phyloP scores from a whole-genome alignment of 2,797 vertebrate genomes.

The Betta splendens region DNA sequence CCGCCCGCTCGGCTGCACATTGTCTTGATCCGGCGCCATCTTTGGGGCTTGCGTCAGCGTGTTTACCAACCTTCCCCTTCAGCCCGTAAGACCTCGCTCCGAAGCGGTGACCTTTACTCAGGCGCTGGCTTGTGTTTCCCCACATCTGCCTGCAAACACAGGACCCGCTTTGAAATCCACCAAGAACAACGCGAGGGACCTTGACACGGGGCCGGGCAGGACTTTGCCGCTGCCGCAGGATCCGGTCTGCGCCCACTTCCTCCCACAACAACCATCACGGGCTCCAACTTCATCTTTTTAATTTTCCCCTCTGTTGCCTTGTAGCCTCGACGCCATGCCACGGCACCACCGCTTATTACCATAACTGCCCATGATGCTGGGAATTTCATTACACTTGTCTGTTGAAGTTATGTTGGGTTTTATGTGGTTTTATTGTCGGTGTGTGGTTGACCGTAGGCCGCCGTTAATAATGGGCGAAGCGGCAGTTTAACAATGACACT shows the following conservation, averaged over 20 bases:
- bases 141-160: slow-evolving; percentile 35
- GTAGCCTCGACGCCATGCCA: slow-evolving; percentile 56
- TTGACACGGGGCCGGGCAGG: slow-evolving; percentile 45
- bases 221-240: slow-evolving; percentile 17
- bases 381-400: slow-evolving; percentile 80
- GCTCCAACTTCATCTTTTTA: slow-evolving; percentile 73
- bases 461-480: slow-evolving; percentile 80
- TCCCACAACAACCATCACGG: slow-evolving; percentile 47
- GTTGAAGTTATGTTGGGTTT: slow-evolving; percentile 78
- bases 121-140: slow-evolving; percentile 22
- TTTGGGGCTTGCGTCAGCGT: slow-evolving; percentile 53
- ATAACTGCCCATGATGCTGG: slow-evolving; percentile 68
- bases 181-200: slow-evolving; percentile 44
- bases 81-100: slow-evolving; percentile 41
- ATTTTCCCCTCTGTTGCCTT: slow-evolving; percentile 79
- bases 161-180: slow-evolving; percentile 6
- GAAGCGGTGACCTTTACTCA: slow-evolving; percentile 60
- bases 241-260: slow-evolving; percentile 2
- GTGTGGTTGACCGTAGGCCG: slow-evolving; percentile 75
- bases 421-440: slow-evolving; percentile 79
- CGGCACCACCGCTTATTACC: slow-evolving; percentile 71
- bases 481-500: slow-evolving; percentile 82
- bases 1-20: slow-evolving; percentile 29
- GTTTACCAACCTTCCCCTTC: slow-evolving; percentile 58
- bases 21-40: slow-evolving; percentile 45